Base-by-base conservation (phyloP, 2,888 invertebrate species). In the Ectobius pallidus region DNA sequence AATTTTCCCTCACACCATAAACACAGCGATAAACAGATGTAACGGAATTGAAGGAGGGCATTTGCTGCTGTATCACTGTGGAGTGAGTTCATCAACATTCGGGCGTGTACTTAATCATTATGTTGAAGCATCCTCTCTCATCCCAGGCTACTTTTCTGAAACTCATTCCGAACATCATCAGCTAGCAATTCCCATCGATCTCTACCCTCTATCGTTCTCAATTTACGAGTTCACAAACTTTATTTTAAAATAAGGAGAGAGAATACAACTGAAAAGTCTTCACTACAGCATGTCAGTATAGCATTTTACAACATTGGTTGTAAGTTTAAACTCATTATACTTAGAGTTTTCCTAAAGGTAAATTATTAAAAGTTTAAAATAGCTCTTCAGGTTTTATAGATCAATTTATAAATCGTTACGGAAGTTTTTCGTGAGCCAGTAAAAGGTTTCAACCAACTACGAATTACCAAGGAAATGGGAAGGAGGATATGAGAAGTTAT, bases 141-240 rank as follows among this genome's bases (percentile, higher is more conserved):
- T 2, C 49, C 18, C 49, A 1, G 2, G 4, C 39, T 20, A 3
- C 49, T 22, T 22, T n/a, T 11, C 18, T 49, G 20, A 3, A 49
- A 49, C 20, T 49, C 49, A 49, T 22, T 18, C 20, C 20, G n/a
- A 22, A 20, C 39, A 39, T 11, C 49, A 49, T 18, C 14, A 49
- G n/a, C 49, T 11, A 49, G 49, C 49, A 49, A 49, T 49, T 49
- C 39, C 14, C 39, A 39, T 39, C 39, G 39, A 39, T 39, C 39
- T 39, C 49, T 11, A 39, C 3, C 27, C 58, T n/a, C 22, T 34
- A 62, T 62, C 62, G 34, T 39, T 39, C 18, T 62, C 20, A 62
- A 62, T 62, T 34, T 39, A 39, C 62, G 39, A 62, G 62, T 62
- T 62, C 62, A 39, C n/a, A 62, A 62, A 62, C 39, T 62, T 39